Evolutionary conservation across 2,888 invertebrate species (phyloP).

Genomic region (Andrena dorsata): DNA sequence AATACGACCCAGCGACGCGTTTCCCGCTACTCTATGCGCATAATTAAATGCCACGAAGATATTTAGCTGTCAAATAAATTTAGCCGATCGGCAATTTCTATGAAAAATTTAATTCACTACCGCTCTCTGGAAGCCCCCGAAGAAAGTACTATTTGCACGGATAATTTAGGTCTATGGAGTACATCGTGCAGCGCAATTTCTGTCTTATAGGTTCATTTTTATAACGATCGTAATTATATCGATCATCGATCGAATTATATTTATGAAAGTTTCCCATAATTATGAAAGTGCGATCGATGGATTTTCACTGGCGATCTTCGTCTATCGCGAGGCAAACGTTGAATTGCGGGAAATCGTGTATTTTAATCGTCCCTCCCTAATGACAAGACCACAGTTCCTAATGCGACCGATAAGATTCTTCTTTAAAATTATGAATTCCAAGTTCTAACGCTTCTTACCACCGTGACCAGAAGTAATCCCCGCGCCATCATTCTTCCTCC

Average conservation of each 20-base stretch:
- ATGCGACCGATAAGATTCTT: no score
- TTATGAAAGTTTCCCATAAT: slow-evolving; percentile 33
- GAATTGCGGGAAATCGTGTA: no score
- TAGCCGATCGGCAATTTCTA: neutral
- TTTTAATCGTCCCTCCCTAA: no score
- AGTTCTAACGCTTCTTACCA: slow-evolving; percentile 55
- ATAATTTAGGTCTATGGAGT: neutral
- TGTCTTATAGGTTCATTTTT: slow-evolving; percentile 1
- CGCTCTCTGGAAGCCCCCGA: neutral
- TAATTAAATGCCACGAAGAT: neutral
- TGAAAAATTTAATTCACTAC: neutral
- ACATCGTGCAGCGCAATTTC: neutral
- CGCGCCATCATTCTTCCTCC: slow-evolving; percentile 53
- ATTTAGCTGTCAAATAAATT: slow-evolving; percentile 9
- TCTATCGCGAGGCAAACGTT: no score
- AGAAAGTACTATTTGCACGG: slow-evolving; percentile 22
- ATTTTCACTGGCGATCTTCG: no score
- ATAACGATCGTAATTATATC: neutral
- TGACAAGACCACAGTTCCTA: no score
- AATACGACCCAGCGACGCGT: neutral
- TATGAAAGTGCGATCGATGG: slow-evolving; percentile 32
- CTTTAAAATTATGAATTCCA: neutral
- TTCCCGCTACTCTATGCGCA: neutral
- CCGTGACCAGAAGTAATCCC: slow-evolving; percentile 43
- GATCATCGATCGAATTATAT: neutral